Evolutionary conservation across 1,140 invertebrate species (phyloP), one percentile per base, ranked within the genome.

Genomic region (Armadillidium nasatum): DNA sequence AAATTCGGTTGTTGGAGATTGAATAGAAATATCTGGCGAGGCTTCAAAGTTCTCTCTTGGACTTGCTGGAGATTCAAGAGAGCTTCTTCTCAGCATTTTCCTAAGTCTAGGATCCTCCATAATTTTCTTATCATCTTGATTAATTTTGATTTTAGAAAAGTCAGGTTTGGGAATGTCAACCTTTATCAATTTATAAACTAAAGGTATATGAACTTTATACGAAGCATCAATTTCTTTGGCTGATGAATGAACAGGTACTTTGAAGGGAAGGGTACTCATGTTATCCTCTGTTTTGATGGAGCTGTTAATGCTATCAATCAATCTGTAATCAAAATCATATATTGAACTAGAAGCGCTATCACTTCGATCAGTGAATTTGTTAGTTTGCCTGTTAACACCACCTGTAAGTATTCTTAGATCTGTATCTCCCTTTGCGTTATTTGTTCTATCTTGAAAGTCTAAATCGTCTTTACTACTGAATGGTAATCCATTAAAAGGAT

Each of bases 221-320:
- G 91, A 92, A 7, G 91, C 93, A 82, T 94, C 90, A 74, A 95
- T 94, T 86, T 94, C 93, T 0, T 89, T 92, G 44, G 93, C 92
- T 2, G 93, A 91, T 19, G 90, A 87, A 80, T 93, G 93, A 76
- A 92, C 89, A 15, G 90, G 90, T 60, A 89, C 78, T 88, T 0
- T 91, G 89, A 83, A 93, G 91, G 80, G 94, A 93, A 0, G 91
- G 91, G 73, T 92, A 82, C 44, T 87, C 87, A 76, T 92, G 83
- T 72, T 70, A 9, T 76, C 77, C 15, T 78, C 77, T 72, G 33
- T 70, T n/a, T 71, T 72, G 15, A 70, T 44, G 6, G 44, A 78
- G 43, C 15, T 68, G 43, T 73, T 76, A 10, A 68, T 60, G 67
- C 71, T 44, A 54, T 70, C 75, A 44, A 87, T 86, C 23, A 80